Evolutionary conservation across 2,797 vertebrate species (phyloP), one percentile per base, ranked within the genome.

Genomic region (Rhynchotus rufescens): DNA sequence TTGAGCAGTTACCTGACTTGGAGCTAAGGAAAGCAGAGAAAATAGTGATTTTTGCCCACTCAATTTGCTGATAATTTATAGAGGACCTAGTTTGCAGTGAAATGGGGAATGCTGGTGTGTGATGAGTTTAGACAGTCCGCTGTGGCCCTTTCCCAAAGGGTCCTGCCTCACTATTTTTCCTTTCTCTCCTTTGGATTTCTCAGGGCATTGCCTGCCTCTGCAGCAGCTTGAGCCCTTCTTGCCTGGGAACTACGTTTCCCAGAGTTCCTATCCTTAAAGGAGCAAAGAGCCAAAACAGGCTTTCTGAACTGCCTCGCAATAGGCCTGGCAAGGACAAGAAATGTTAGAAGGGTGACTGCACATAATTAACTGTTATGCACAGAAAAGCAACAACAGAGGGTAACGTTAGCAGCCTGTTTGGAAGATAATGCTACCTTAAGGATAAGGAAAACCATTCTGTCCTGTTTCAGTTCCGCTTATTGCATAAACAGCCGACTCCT

Each of bases 201-300:
- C 22, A 49, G 49, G 40, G 28, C 54, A 17, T 28, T n/a, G 6
- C 17, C 30, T 54, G 68, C 61, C 42, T 34, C 57, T 7, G 60
- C 1, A 40, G 36, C 44, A 17, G 51, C 49, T 71, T 5, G 20
- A 75, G 59, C 14, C 11, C 28, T 10, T 80, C 91, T 28, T 85
- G 34, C 1, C 34, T 11, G 38, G 7, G 64, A 85, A 95, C 95
- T 96, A 94, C 86, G 0, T 90, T 96, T 96, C 94, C 95, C 90
- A 96, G 84, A 76, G 89, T 95, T 94, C 93, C 75, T 69, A 0
- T 26, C 34, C 74, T 2, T 8, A 71, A 40, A 90, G 80, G 79
- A 30, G 52, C n/a, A 51, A 42, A 25, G 32, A 0, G 12, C 47
- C 65, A 25, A 4, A 1, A 45, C 1, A 4, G 67, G 64, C 67